Percentiles rank a stretch among this genome's conserved stretches.
phyloP scores from a whole-genome alignment of 2,888 invertebrate species.

The Ophion slaviceki region DNA sequence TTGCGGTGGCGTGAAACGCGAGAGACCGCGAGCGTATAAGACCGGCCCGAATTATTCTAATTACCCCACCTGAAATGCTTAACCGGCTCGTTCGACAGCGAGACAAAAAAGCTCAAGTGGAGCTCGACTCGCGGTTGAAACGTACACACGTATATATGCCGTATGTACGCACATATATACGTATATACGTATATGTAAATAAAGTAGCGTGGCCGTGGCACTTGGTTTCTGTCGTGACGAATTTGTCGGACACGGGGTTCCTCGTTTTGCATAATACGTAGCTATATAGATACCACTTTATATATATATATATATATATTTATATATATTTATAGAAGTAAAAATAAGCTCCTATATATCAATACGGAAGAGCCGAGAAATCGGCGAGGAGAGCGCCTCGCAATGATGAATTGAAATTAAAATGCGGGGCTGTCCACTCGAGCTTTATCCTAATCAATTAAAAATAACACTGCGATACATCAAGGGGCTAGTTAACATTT shows the following conservation, averaged over 20 bases:
- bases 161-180: neutral
- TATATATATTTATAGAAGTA: neutral
- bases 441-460: too few relatives aligned
- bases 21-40: slow-evolving; percentile 61
- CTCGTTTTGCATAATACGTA: slow-evolving; percentile 52
- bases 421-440: too few relatives aligned
- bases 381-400: slow-evolving; percentile 18
- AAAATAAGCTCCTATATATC: too few relatives aligned
- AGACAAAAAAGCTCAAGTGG: slow-evolving; percentile 65
- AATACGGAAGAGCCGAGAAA: slow-evolving; percentile 2
- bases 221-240: slow-evolving; percentile 47
- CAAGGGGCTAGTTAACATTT: too few relatives aligned
- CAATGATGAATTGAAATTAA: neutral
- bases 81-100: slow-evolving; percentile 73
- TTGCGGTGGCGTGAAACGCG: slow-evolving; percentile 79
- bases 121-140: neutral
- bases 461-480: too few relatives aligned
- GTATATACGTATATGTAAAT: neutral
- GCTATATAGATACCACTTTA: neutral
- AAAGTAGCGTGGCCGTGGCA: slow-evolving; percentile 37
- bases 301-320: neutral
- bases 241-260: slow-evolving; percentile 56
- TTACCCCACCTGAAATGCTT: slow-evolving; percentile 79
- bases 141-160: neutral
- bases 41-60: slow-evolving; percentile 83